A percentile compares a stretch with the other conserved stretches of the same genome.
Evolutionary conservation across 2,113 vertebrate species (phyloP).

Genomic region (Limanda limanda): DNA sequence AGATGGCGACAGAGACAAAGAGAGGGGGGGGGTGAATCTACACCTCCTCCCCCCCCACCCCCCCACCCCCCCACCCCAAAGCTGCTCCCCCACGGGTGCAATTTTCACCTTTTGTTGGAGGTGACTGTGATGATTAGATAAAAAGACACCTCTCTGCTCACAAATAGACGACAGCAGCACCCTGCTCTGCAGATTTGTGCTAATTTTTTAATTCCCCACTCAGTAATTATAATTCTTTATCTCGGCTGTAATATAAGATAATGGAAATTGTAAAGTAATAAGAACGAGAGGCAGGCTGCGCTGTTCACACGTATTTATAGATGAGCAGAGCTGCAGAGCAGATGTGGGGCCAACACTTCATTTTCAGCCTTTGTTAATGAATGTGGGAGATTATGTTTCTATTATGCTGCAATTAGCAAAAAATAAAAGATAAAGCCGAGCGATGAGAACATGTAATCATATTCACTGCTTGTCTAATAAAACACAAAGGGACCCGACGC

Average conservation of each 20-base stretch:
- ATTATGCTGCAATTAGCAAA: constrained; percentile 62
- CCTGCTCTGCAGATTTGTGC: constrained; percentile 26
- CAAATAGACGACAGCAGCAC: constrained; percentile 60
- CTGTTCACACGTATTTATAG: constrained; percentile 50
- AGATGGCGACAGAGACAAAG: constrained; percentile 38
- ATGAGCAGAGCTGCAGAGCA: constrained; percentile 29
- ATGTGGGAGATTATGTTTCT: constrained; percentile 45
- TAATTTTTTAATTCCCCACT: constrained; percentile 50
- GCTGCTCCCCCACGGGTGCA: constrained; percentile 60
- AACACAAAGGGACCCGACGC: constrained; percentile 36
- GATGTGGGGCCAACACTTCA: constrained; percentile 63
- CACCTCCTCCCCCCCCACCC: not conserved
- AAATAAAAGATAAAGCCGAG: constrained; percentile 48
- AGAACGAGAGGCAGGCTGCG: not conserved
- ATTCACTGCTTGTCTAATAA: constrained; percentile 19
- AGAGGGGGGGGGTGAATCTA: constrained; percentile 9
- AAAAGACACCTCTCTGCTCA: constrained; percentile 55
- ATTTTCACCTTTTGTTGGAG: constrained; percentile 72
- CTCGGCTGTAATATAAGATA: constrained; percentile 22
- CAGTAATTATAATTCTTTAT: constrained; percentile 42
- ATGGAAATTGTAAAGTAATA: constrained; percentile 48
- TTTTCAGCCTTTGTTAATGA: constrained; percentile 67
- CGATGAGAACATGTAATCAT: not conserved
- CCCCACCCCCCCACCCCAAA: constrained; percentile 19
- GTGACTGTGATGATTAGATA: constrained; percentile 26